Base-by-base conservation (phyloP, 2,113 vertebrate species). In the Calyptomena viridis region DNA sequence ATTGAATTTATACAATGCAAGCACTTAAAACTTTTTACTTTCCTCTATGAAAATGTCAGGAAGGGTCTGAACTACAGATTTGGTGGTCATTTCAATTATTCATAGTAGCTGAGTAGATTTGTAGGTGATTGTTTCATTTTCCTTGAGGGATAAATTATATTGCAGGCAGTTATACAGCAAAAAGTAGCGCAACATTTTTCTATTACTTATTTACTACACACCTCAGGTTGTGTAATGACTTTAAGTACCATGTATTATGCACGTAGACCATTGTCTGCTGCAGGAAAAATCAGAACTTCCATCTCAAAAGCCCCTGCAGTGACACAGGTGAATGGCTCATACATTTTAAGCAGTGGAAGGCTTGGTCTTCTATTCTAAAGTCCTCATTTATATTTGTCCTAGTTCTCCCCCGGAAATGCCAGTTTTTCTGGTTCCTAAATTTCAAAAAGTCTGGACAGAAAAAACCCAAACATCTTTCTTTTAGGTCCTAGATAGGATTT, bases 151-250 rank as follows among this genome's bases (percentile, higher is more conserved):
- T 95, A 79, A 93, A 85, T 95, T 80, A 83, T 67, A 91, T 49
- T 76, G 53, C 79, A 89, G 67, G 82, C 33, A 87, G 87, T 91
- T 77, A 83, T 58, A 83, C 0, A 59, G 67, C 71, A 91, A 81
- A 91, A 93, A 90, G 75, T 30, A 74, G 49, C 8, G 33, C 75
- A 83, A 77, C 6, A 9, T 59, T 74, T 94, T 74, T 84, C 91
- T 86, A 81, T 94, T 92, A 89, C 59, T 86, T 89, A 94, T 93
- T 96, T 96, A 95, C 92, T 90, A 58, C 88, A 86, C 63, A 92
- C 58, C 23, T 19, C 56, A 90, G 75, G 49, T 90, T 90, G 67
- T 78, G 40, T 87, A 93, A 94, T 89, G 80, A 75, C 84, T 95
- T 89, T 68, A 81, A 91, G 73, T 39, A 87, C 46, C 30, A 76